phyloP scores from a whole-genome alignment of 1,140 invertebrate species.

The Lasioglossum albipes region DNA sequence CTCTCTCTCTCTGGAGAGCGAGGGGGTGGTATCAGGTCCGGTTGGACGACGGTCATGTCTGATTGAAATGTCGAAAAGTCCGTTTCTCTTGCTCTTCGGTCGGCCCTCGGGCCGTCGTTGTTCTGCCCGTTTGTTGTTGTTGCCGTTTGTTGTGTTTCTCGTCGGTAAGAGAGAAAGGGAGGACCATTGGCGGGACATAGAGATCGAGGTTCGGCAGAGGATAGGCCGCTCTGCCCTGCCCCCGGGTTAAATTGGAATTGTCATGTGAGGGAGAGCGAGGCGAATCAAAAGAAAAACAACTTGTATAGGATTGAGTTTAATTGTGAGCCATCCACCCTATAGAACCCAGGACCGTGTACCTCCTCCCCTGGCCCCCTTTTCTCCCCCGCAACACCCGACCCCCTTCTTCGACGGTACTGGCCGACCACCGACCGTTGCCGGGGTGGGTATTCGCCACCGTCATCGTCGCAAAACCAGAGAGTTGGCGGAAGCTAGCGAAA shows the following conservation, averaged over 20 bases:
- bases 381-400: neutral
- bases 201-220: constrained; percentile 30
- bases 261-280: constrained; percentile 72
- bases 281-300: constrained; percentile 69
- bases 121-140: constrained; percentile 27
- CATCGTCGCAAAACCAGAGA: constrained; percentile 40
- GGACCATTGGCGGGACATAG: neutral
- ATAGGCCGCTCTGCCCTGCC: constrained; percentile 58
- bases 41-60: constrained; percentile 66
- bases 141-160: constrained; percentile 34
- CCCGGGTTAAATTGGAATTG: constrained; percentile 76
- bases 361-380: neutral
- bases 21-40: constrained; percentile 18
- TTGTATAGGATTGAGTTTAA: constrained; percentile 70
- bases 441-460: constrained; percentile 52
- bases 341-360: neutral
- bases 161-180: constrained; percentile 39
- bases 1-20: no score
- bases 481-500: constrained; percentile 51
- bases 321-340: constrained; percentile 55
- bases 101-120: neutral
- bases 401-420: neutral
- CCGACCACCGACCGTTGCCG: constrained; percentile 17
- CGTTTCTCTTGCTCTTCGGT: constrained; percentile 20
- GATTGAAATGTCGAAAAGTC: constrained; percentile 79